These are phyloP conservation scores for Gambusia yucatana DNA, from an alignment of 2,797 vertebrate genomes.

Conservation along the genomic window DNA sequence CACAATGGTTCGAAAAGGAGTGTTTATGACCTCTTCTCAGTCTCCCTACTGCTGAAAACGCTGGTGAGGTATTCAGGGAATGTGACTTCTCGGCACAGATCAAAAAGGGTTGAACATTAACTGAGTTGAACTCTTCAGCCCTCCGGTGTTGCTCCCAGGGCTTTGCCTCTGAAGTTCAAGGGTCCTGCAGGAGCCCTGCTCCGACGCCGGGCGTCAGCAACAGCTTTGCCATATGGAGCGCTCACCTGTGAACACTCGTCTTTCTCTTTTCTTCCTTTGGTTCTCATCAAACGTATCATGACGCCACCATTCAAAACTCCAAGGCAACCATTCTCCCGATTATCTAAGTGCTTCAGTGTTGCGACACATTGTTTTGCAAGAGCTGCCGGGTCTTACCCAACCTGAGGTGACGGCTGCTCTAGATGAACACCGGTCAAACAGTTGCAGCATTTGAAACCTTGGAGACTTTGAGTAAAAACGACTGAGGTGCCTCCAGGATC, in stretches of 20 bases:
- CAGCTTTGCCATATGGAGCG: constrained; percentile 68
- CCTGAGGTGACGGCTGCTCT: constrained; percentile 54
- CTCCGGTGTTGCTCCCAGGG: constrained; percentile 64
- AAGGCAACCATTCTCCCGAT: not conserved
- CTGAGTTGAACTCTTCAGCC: constrained; percentile 72
- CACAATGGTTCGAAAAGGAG: constrained; percentile 27
- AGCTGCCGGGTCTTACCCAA: constrained; percentile 34
- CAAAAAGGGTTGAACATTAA: constrained; percentile 82
- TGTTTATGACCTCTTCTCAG: constrained; percentile 71
- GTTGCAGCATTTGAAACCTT: constrained; percentile 37
- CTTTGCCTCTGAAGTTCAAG: constrained; percentile 72
- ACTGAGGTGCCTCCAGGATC: constrained; percentile 44
- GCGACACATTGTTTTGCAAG: constrained; percentile 49
- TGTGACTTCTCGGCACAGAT: constrained; percentile 77
- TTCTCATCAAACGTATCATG: not conserved
- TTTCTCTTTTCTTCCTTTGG: constrained; percentile 1
- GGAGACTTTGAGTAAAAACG: constrained; percentile 36
- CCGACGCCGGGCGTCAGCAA: constrained; percentile 67
- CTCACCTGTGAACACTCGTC: constrained; percentile 43
- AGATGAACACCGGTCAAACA: constrained; percentile 38
- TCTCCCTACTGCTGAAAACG: constrained; percentile 63
- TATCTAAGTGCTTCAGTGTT: constrained; percentile 23
- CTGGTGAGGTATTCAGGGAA: constrained; percentile 81
- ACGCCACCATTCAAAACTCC: constrained; percentile 4
- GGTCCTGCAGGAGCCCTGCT: constrained; percentile 63